Base-by-base conservation (phyloP, 2,797 vertebrate genomes). In the Danio choprae region DNA sequence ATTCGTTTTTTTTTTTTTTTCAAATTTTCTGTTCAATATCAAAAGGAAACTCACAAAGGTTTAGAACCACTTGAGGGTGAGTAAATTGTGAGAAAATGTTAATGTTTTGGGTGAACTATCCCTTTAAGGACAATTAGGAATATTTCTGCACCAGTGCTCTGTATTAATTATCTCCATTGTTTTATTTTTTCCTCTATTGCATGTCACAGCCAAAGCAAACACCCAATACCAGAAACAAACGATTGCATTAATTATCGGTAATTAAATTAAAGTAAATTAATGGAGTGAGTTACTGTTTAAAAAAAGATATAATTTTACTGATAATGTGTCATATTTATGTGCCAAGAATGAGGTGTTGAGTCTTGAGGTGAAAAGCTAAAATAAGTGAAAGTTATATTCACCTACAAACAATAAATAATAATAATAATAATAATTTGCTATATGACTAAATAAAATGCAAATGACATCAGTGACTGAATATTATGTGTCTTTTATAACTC, bases 401-500 rank as follows among this genome's bases (percentile, higher is more conserved):
- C n/a, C n/a, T n/a, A n/a, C 3, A 3, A 29, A 29, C 29, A 29
- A 29, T 29, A 29, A 29, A 29, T 29, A 1, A 29, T n/a, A n/a
- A 29, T 29, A 29, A 29, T n/a, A n/a, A n/a, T n/a, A n/a, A 29
- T 29, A 29, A 29, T 29, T 29, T 29, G 51, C 73, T 67, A 72
- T 71, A 59, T 20, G 36, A 44, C 56, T 46, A 80, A n/a, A n/a
- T n/a, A n/a, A n/a, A n/a, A n/a, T n/a, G n/a, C 58, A 18, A 44
- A 40, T 60, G 18, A 44, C 18, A 13, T 71, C 59, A 20, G 29
- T 29, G 29, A 29, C 29, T 48, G 56, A 76, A 72, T 46, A 29
- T 22, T 22, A 53, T 16, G 29, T 63, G 29, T 29, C 67, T 76
- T 13, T 3, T n/a, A 50, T 11, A 50, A 59, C 48, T 75, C 16